Evolutionary conservation across 1,140 invertebrate genomes (phyloP).

Genomic region (Tenebrio molitor): DNA sequence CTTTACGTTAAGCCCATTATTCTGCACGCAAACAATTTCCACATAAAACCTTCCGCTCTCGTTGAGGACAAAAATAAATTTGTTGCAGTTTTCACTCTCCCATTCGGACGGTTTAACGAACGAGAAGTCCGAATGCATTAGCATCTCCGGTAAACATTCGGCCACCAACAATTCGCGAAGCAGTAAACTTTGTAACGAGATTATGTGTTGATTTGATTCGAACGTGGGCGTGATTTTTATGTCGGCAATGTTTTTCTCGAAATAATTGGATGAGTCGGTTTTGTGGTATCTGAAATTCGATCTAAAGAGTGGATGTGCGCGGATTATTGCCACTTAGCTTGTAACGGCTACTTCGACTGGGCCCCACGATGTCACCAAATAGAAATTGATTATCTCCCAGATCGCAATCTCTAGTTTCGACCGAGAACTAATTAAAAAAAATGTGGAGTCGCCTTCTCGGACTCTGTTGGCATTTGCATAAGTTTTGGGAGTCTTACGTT

Average conservation of each 20-base stretch:
- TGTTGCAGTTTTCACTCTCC: background rate
- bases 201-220: slow-evolving; percentile 4
- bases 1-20: background rate
- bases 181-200: slow-evolving; percentile 6
- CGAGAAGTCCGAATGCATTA: background rate
- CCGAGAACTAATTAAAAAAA: slow-evolving; percentile 11
- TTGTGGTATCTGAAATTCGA: slow-evolving; percentile 31
- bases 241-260: slow-evolving; percentile 27
- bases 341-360: slow-evolving; percentile 6
- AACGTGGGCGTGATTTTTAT: slow-evolving; percentile 31
- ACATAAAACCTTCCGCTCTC: background rate
- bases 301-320: slow-evolving; percentile 28
- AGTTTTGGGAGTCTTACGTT: background rate
- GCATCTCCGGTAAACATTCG: background rate
- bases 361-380: slow-evolving; percentile 27
- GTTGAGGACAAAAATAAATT: slow-evolving; percentile 12
- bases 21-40: background rate
- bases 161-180: slow-evolving; percentile 4
- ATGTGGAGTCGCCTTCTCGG: background rate
- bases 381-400: slow-evolving; percentile 15
- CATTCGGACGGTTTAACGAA: background rate
- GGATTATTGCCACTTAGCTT: slow-evolving; percentile 32
- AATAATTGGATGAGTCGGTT: slow-evolving; percentile 24
- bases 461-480: background rate
- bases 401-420: background rate